These are phyloP conservation scores for Panulirus ornatus DNA, from an alignment of 1,140 invertebrate species.

Conservation along the genomic window DNA sequence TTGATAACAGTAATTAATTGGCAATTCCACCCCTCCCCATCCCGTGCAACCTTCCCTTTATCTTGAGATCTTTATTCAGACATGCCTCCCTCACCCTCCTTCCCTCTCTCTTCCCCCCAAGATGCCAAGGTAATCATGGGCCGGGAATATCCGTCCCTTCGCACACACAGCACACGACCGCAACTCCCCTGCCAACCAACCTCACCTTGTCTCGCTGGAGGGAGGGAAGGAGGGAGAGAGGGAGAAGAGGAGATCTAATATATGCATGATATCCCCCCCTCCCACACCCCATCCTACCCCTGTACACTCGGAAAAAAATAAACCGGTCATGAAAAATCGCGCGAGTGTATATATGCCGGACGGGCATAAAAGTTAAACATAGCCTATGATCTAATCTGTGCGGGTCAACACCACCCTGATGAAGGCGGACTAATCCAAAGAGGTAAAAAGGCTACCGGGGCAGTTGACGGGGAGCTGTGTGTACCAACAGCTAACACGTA, in stretches of 20 bases:
- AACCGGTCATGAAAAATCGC: too few relatives aligned
- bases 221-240: background rate
- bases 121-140: background rate
- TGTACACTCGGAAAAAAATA: too few relatives aligned
- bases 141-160: too few relatives aligned
- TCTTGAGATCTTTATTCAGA: conserved; percentile 19
- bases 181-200: too few relatives aligned
- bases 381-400: background rate
- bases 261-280: background rate
- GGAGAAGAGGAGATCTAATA: background rate
- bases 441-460: too few relatives aligned
- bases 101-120: too few relatives aligned
- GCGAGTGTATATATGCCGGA: background rate
- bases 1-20: conserved; percentile 28
- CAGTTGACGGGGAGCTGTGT: background rate
- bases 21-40: background rate
- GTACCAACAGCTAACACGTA: too few relatives aligned
- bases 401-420: conserved; percentile 3
- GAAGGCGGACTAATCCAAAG: background rate
- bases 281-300: too few relatives aligned
- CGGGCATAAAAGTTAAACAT: background rate
- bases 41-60: background rate
- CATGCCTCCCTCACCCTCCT: background rate
- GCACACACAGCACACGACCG: too few relatives aligned
- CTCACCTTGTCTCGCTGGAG: background rate